Evolutionary conservation across 1,140 invertebrate species (phyloP), one percentile per base, ranked within the genome.

Genomic region (Pectinophora gossypiella): DNA sequence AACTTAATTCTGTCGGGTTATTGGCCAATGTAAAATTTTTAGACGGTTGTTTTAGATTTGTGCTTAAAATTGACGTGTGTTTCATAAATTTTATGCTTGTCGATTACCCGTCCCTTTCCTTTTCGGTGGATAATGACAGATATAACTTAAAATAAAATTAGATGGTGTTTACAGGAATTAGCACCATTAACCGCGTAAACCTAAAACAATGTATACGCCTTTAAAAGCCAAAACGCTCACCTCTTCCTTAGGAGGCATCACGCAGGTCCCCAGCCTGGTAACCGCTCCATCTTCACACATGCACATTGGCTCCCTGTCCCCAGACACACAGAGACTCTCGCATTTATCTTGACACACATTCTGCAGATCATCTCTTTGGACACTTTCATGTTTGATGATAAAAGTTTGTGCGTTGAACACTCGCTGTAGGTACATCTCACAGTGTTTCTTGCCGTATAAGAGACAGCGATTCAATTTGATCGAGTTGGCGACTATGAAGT

Each of bases 291-390:
- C 68, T 19, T 88, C 79, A 57, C 92, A 93, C 46, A 93, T 66
- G 63, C 91, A 93, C 52, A 78, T 70, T 13, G 85, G 76, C 0
- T 81, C 74, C 1, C 69, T 60, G 4, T 78, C 72, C 1, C 75
- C 85, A 38, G 82, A 62, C 13, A 92, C 74, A 58, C 92, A 93
- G 59, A 93, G 74, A 36, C 89, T 85, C 1, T 68, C 49, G 54
- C 92, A 93, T 7, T 66, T 68, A 5, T 72, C 71, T 0, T 73
- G 46, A 55, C 91, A 92, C 2, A 64, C 54, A 61, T 92, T 89
- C 2, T 51, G 27, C 6, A 74, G 59, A 18, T 71, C 53, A 1
- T 88, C 85, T 16, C 69, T 58, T 60, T 93, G 92, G 1, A 87
- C 75, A 0, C 89, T 91, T 22, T 67, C 57, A 48, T 92, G 91